Evolutionary conservation across 2,113 vertebrate species (phyloP), one percentile per base, ranked within the genome.

Genomic region (Nerophis lumbriciformis): DNA sequence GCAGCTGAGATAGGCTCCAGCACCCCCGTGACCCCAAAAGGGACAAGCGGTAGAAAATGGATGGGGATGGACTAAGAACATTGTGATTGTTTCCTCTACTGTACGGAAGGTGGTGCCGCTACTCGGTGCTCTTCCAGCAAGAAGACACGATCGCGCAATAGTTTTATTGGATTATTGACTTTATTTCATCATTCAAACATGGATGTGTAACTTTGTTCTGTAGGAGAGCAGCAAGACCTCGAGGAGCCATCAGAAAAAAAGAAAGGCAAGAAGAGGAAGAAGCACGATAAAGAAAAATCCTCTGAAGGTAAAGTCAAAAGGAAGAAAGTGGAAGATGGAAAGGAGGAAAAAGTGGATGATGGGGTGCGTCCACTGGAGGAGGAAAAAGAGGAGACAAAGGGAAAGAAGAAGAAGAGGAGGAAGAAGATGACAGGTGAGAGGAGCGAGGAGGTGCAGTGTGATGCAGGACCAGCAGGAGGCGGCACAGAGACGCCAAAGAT

Each of bases 251-350:
- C 71, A 51, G 59, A 59, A 5, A 72, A 66, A 1, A 77, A 74
- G 63, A 79, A 75, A 53, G 58, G 63, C 1, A 84, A 82, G 68
- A 86, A 83, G 61, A 84, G 78, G 61, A 86, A 77, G 65, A 60
- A 28, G 16, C 62, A 62, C 16, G 67, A 71, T 0, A 68, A 73
- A 14, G 67, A 11, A 3, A 2, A 51, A 38, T 47, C 47, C 4
- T 16, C 13, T 8, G 73, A 69, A 48, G 66, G 36, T 8, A 61
- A 66, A 35, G 65, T 13, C 0, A 80, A 69, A 44, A 84, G 60
- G 64, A 77, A 59, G 5, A 79, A 75, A 48, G 69, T 66, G 0
- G 71, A 73, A 14, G 65, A 9, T 2, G 1, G 45, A 16, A 16
- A 48, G 14, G 37, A 61, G 28, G 28, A 28, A 28, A 9, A 67